These are phyloP conservation scores for Leptinotarsa peninsularis DNA, from an alignment of 2,888 invertebrate species.

Conservation along the genomic window DNA sequence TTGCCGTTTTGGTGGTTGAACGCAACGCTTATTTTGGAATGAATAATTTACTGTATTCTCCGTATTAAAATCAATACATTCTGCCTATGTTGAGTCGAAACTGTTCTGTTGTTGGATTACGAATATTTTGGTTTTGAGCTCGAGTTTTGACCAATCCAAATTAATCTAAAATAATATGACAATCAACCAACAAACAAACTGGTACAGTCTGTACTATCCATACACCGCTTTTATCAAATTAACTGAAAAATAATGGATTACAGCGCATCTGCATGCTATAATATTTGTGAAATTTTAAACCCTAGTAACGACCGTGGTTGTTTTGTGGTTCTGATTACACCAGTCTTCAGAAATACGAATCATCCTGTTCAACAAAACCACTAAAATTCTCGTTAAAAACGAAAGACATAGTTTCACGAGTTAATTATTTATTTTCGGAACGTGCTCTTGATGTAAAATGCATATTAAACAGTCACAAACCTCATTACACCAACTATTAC, in stretches of 20 bases:
- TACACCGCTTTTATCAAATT: no score
- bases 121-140: no score
- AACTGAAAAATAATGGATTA: not conserved
- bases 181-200: no score
- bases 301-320: not conserved
- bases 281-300: not conserved
- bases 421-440: constrained; percentile 44
- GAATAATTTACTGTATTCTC: no score
- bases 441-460: constrained; percentile 55
- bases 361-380: not conserved
- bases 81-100: no score
- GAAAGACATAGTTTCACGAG: constrained; percentile 22
- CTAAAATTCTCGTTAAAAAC: not conserved
- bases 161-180: no score
- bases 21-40: no score
- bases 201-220: no score
- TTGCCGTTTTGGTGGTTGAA: no score
- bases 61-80: no score
- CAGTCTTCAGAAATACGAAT: not conserved
- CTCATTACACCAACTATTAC: constrained; percentile 45
- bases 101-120: no score
- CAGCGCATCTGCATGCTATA: not conserved
- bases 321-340: not conserved
- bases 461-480: constrained; percentile 54
- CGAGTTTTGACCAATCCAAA: no score